phyloP scores from a whole-genome alignment of 2,113 vertebrate genomes.

The Myiagra hebetior region DNA sequence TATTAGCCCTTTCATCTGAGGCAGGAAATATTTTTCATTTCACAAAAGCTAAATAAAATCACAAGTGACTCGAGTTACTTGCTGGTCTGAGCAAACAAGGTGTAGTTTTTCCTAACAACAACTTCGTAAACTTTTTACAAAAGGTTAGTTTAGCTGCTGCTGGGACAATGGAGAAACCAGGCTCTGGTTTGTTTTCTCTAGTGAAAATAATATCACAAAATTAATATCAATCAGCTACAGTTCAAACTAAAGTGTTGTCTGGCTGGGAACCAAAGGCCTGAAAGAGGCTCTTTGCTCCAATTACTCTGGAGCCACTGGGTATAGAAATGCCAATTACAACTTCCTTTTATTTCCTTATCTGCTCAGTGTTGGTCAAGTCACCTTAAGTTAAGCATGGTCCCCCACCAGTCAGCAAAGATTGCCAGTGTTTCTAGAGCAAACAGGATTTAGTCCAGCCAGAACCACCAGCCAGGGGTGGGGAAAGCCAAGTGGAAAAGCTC shows the following conservation, averaged over 20 bases:
- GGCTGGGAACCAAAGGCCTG: not conserved
- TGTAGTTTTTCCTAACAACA: not conserved
- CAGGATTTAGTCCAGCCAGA: not conserved
- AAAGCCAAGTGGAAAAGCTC: not conserved
- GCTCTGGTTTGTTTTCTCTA: not conserved
- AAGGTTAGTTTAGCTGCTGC: not conserved
- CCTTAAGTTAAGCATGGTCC: not conserved
- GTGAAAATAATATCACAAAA: not conserved
- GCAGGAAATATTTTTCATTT: conserved; percentile 1
- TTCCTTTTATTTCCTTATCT: not conserved
- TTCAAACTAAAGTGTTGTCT: not conserved
- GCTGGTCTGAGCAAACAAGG: conserved; percentile 42
- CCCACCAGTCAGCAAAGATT: not conserved
- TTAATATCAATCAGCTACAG: not conserved
- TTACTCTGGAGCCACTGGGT: not conserved
- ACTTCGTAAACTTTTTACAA: not conserved
- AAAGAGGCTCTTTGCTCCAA: not conserved
- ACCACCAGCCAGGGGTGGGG: not conserved
- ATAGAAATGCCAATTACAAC: not conserved
- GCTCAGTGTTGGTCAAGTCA: not conserved
- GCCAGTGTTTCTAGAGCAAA: not conserved
- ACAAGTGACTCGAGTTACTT: not conserved
- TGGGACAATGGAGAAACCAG: not conserved
- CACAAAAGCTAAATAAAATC: conserved; percentile 39
- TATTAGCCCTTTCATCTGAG: conserved; percentile 6